Conservation (phyloP, 2,113 vertebrate species). For the Girardinichthys multiradiatus region DNA sequence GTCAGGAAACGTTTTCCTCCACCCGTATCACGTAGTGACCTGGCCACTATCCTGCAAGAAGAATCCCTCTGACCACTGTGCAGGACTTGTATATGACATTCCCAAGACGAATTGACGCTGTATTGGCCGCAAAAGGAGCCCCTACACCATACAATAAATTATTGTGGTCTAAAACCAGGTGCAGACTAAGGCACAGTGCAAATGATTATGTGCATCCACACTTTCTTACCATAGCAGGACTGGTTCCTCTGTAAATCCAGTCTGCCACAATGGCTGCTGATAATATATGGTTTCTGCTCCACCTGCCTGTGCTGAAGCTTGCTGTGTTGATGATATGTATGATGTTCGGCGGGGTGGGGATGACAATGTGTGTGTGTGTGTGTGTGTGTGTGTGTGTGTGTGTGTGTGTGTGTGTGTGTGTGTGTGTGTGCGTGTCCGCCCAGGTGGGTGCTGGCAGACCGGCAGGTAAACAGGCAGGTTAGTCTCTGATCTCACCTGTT, state of each 20-base stretch:
- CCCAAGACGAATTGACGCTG: no score
- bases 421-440: conserved; percentile 40
- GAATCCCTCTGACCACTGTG: no score
- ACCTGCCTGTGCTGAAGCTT: conserved; percentile 64
- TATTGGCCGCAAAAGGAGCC: no score
- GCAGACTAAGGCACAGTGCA: conserved; percentile 42
- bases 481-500: conserved; percentile 76
- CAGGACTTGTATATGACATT: no score
- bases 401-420: conserved; percentile 33
- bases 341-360: conserved; percentile 56
- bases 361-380: conserved; percentile 70
- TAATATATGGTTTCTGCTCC: conserved; percentile 71
- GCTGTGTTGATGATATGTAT: conserved; percentile 77
- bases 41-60: no score
- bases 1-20: no score
- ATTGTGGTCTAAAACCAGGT: no score
- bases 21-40: no score
- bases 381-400: conserved; percentile 53
- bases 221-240: conserved; percentile 28
- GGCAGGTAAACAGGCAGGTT: conserved; percentile 71
- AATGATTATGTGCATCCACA: conserved; percentile 50
- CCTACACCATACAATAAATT: no score
- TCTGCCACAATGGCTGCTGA: conserved; percentile 35
- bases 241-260: conserved; percentile 46
- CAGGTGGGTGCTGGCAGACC: conserved; percentile 71